phyloP scores from a whole-genome alignment of 2,888 invertebrate species.

The Yponomeuta cagnagella region DNA sequence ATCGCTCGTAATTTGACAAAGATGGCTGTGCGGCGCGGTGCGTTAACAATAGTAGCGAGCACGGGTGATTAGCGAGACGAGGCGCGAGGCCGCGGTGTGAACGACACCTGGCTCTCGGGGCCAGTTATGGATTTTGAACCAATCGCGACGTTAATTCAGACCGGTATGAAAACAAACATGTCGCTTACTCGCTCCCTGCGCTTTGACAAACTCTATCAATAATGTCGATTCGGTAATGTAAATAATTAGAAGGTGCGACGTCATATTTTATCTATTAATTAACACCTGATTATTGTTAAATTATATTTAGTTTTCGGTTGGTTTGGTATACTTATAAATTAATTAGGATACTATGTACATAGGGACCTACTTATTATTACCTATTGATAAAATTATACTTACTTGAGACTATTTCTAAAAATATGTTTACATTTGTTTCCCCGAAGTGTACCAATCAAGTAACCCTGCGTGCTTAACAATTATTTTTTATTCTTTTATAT shows the following conservation, averaged over 20 bases:
- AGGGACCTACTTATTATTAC: too few relatives aligned
- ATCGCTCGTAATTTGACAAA: constrained; percentile 71
- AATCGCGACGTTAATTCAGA: constrained; percentile 74
- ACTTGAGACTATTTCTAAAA: too few relatives aligned
- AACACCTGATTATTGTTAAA: too few relatives aligned
- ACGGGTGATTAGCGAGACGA: constrained; percentile 75
- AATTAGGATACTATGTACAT: too few relatives aligned
- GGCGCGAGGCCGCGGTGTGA: constrained; percentile 76
- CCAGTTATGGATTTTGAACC: constrained; percentile 76
- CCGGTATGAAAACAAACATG: constrained; percentile 74
- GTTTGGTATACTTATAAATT: background rate
- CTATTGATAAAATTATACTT: too few relatives aligned
- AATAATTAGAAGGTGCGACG: too few relatives aligned
- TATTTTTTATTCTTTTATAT: too few relatives aligned
- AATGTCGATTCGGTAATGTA: too few relatives aligned
- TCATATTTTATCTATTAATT: too few relatives aligned
- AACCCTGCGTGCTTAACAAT: too few relatives aligned
- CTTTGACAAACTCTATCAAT: constrained; percentile 14
- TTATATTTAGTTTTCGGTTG: background rate
- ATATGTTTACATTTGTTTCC: too few relatives aligned
- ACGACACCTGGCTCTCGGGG: constrained; percentile 75
- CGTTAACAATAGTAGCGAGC: constrained; percentile 73
- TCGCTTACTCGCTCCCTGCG: constrained; percentile 39
- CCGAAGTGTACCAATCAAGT: too few relatives aligned
- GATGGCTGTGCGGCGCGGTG: constrained; percentile 72